Evolutionary conservation across 1,140 invertebrate genomes (phyloP).

Genomic region (Bombus turneri): DNA sequence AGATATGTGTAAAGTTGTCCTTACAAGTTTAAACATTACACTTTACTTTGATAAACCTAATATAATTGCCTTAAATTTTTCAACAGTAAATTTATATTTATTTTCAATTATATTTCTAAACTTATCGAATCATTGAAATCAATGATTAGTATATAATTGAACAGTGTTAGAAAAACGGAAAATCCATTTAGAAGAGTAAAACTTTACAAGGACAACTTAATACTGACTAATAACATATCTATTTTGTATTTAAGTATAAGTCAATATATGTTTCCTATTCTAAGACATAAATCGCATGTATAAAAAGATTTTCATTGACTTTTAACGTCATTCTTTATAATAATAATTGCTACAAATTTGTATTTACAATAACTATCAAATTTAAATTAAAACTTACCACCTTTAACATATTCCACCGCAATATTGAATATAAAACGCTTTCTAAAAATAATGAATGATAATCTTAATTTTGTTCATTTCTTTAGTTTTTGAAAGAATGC

Average conservation of each 20-base stretch:
- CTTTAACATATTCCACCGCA: not conserved
- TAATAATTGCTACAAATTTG: constrained; percentile 3
- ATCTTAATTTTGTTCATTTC: not conserved
- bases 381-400: not conserved
- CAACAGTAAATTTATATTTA: not conserved
- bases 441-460: constrained; percentile 9
- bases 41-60: not conserved
- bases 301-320: not conserved
- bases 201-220: constrained; percentile 11
- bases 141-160: not conserved
- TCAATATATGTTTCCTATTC: not conserved
- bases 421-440: not conserved
- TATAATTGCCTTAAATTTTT: not conserved
- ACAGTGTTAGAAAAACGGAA: not conserved
- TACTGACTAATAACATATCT: constrained; percentile 22
- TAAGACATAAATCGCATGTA: constrained; percentile 1
- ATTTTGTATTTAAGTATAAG: not conserved
- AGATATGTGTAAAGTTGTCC: constrained; percentile 35
- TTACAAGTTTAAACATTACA: constrained; percentile 1
- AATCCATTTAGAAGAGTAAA: not conserved
- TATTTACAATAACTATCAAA: constrained; percentile 24
- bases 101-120: not conserved
- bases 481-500: constrained; percentile 11
- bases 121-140: not conserved
- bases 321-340: not conserved